Conservation (phyloP, 2,888 invertebrate species). For the Pocota personata region DNA sequence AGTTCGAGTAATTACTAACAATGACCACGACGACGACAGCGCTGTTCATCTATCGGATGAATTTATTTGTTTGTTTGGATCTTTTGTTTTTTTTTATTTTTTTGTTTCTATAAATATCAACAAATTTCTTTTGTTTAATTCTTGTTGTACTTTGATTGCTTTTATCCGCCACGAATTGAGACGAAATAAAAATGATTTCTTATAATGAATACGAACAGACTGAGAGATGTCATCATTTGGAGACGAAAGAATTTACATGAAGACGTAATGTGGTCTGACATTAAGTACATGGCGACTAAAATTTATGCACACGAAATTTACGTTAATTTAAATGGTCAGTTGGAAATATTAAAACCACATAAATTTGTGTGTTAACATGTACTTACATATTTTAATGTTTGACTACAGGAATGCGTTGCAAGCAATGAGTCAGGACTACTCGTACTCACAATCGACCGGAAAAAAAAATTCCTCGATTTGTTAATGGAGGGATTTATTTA, state of each 20-base stretch:
- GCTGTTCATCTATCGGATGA: slow-evolving; percentile 5
- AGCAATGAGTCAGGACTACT: not conserved
- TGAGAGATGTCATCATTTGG: slow-evolving; percentile 10
- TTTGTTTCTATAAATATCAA: slow-evolving; percentile 45
- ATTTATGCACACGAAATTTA: not conserved
- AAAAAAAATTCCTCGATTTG: too few species aligned
- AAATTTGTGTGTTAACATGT: not conserved
- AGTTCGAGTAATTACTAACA: not conserved
- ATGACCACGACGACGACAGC: not conserved
- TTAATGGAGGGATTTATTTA: too few species aligned
- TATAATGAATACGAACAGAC: not conserved
- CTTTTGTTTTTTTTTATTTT: not conserved
- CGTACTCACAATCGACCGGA: too few species aligned
- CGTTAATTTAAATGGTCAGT: not conserved
- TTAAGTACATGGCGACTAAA: not conserved
- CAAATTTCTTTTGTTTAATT: slow-evolving; percentile 43
- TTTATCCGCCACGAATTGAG: slow-evolving; percentile 6
- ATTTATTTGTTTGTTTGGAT: not conserved
- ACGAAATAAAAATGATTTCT: slow-evolving; percentile 12
- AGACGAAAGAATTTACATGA: not conserved
- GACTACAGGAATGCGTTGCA: not conserved
- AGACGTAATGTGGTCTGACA: not conserved
- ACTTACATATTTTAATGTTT: not conserved
- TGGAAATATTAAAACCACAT: not conserved
- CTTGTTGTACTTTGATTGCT: slow-evolving; percentile 21